These are phyloP conservation scores for Cryptoblepharus egeriae DNA, from an alignment of 2,797 vertebrate species.

Conservation along the genomic window DNA sequence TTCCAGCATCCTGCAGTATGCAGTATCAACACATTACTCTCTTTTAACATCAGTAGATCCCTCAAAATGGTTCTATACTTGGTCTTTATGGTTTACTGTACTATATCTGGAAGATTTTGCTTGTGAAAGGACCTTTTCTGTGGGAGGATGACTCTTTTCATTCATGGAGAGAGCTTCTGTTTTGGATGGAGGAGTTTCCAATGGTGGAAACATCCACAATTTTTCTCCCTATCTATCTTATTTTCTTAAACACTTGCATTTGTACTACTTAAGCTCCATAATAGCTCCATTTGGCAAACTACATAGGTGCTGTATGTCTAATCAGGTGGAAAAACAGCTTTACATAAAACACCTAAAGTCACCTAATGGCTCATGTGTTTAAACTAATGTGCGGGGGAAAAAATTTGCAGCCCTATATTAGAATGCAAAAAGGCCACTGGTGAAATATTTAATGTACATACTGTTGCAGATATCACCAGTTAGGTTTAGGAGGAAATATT, in stretches of 20 bases:
- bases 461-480: constrained; percentile 32
- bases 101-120: no score
- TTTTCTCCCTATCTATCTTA: not conserved
- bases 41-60: no score
- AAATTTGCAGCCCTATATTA: constrained; percentile 30
- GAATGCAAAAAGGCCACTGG: not conserved
- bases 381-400: not conserved
- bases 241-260: not conserved
- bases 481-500: constrained; percentile 41
- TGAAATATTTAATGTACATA: constrained; percentile 1
- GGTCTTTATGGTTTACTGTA: not conserved
- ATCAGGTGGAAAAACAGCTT: constrained; percentile 20
- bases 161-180: no score
- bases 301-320: constrained; percentile 11
- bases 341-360: constrained; percentile 43
- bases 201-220: no score
- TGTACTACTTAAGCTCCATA: constrained; percentile 17
- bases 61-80: not conserved
- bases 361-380: constrained; percentile 47
- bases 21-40: no score
- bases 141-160: no score
- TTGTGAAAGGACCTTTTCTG: no score
- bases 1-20: no score
- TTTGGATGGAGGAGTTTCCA: no score
- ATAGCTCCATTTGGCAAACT: constrained; percentile 2